Evolutionary conservation across 2,113 vertebrate genomes (phyloP).

Genomic region (Struthio camelus): DNA sequence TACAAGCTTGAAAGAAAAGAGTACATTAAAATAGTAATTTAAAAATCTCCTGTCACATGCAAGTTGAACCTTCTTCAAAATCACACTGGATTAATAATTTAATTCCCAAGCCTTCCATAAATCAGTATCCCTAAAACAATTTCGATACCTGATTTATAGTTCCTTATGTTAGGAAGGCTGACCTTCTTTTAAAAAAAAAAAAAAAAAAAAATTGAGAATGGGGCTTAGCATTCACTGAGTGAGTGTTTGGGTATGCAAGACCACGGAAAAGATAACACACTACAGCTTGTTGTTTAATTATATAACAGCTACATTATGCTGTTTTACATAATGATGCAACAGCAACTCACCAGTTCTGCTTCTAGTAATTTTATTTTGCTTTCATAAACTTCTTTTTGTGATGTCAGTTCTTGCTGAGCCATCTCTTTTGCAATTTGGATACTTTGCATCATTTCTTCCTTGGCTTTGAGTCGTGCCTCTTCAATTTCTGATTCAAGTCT

Average conservation of each 20-base stretch:
- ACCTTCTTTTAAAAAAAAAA: neutral
- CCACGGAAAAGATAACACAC: neutral
- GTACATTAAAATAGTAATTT: neutral
- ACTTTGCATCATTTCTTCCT: conserved; percentile 94
- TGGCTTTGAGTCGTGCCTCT: conserved; percentile 89
- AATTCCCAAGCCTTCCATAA: neutral
- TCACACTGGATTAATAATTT: neutral
- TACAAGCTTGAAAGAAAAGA: neutral
- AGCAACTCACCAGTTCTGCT: conserved; percentile 82
- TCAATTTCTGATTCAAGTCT: conserved; percentile 94
- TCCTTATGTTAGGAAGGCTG: neutral
- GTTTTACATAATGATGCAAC: neutral
- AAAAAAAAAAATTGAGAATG: no score
- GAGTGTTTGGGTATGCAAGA: neutral
- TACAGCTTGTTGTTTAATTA: neutral
- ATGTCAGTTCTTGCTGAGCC: conserved; percentile 87
- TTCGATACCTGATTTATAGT: neutral
- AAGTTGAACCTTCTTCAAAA: neutral
- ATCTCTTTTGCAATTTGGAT: conserved; percentile 93
- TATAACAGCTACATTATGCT: neutral
- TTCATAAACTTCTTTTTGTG: conserved; percentile 88
- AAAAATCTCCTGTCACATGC: neutral
- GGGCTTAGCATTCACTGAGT: neutral
- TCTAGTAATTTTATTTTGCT: conserved; percentile 84
- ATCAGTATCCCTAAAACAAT: neutral